Evolutionary conservation across 2,888 invertebrate species (phyloP).

Genomic region (Panopea generosa): DNA sequence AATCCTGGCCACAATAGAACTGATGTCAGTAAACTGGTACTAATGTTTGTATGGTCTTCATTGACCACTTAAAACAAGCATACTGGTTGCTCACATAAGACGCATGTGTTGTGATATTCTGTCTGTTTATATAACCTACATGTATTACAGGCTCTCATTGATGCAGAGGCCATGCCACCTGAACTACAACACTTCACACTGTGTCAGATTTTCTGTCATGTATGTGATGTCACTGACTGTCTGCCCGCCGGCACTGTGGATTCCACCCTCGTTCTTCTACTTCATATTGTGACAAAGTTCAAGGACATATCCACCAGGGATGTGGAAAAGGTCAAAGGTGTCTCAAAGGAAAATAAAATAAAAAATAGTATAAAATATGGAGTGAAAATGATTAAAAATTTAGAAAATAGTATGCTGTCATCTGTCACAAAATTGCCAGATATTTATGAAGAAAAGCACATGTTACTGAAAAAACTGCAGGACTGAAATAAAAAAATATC

Average conservation of each 20-base stretch:
- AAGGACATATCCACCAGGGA: constrained; percentile 33
- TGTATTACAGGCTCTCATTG: constrained; percentile 27
- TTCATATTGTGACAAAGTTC: constrained; percentile 46
- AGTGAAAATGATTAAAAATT: constrained; percentile 22
- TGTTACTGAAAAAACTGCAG: constrained; percentile 46
- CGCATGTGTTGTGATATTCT: too few relatives aligned
- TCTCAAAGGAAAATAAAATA: not conserved
- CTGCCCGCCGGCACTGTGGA: constrained; percentile 26
- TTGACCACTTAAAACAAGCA: too few relatives aligned
- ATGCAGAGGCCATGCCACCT: not conserved
- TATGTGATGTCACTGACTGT: constrained; percentile 26
- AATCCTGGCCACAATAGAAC: too few relatives aligned
- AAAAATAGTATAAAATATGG: not conserved
- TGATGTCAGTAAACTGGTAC: too few relatives aligned
- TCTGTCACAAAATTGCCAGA: constrained; percentile 33
- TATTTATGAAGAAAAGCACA: constrained; percentile 40
- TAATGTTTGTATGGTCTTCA: too few relatives aligned
- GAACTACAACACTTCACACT: constrained; percentile 32
- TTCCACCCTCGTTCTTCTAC: constrained; percentile 33
- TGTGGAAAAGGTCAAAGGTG: not conserved
- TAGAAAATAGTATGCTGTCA: constrained; percentile 25
- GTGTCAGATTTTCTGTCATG: constrained; percentile 52
- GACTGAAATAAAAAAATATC: too few relatives aligned
- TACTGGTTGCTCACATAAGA: too few relatives aligned
- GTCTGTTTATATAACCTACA: too few relatives aligned